Evolutionary conservation across 2,888 invertebrate genomes (phyloP), one percentile per base, ranked within the genome.

Genomic region (Deroplatys truncata): DNA sequence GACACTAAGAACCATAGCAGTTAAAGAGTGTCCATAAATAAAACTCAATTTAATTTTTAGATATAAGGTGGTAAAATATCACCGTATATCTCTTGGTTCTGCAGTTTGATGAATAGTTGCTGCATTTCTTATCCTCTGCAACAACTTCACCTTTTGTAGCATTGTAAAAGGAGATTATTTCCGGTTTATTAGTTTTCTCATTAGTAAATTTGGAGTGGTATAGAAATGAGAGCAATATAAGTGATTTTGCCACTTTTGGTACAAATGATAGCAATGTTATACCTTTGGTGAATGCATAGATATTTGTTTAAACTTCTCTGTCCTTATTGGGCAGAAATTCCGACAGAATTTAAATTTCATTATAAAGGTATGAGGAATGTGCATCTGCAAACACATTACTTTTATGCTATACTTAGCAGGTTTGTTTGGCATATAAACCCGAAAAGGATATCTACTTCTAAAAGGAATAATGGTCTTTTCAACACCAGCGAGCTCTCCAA

Each of bases 91-190:
- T 85, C 89, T 91, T 90, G 84, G 91, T 91, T 90, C 91, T 84
- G 29, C 92, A 90, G 88, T 89, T 90, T 56, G 90, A 89, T 29
- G 91, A 90, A 89, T 91, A 92, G 87, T 85, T 91, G 83, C 91
- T 91, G 91, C 91, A 92, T 89, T 91, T 92, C 89, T 91, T 82
- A 88, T 92, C 92, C 28, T 92, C 43, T 35, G 90, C 86, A 88
- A 91, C 91, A 28, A 91, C 91, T 35, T 91, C 91, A 85, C 90
- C 91, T 91, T 92, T 92, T 31, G 91, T 92, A 31, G 88, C 89
- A 90, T 92, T 92, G 87, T 92, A 92, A 85, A 90, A 92, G 20
- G 89, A 84, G 29, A 92, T 92, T 29, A 92, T 92, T 90, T 92
- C 91, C 82, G 92, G 91, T 88, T 92, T 91, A 56, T 86, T 86